phyloP scores from a whole-genome alignment of 2,113 vertebrate genomes.

The Notarius lentiginosus region DNA sequence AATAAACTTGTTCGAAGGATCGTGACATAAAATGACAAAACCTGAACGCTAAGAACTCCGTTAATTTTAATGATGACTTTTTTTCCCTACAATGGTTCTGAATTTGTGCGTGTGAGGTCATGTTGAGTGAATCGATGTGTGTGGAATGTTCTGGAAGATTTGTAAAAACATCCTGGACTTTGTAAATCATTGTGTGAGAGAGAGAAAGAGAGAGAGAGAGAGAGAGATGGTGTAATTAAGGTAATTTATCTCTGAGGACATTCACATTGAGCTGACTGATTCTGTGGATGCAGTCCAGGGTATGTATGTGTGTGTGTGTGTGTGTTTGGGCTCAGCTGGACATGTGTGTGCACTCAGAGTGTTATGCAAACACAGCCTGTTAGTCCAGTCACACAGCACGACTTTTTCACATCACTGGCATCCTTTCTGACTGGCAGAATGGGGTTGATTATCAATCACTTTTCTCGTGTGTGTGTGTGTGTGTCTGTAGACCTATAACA shows the following conservation, averaged over 20 bases:
- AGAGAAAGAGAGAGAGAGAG: not conserved
- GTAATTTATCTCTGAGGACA: slow-evolving; percentile 67
- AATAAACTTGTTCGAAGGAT: too few species aligned
- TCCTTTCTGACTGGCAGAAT: slow-evolving; percentile 51
- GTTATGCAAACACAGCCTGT: slow-evolving; percentile 44
- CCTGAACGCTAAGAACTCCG: too few species aligned
- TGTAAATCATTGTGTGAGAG: slow-evolving; percentile 40
- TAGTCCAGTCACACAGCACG: slow-evolving; percentile 30
- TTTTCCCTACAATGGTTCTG: not conserved
- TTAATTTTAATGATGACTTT: too few species aligned
- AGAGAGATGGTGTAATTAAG: slow-evolving; percentile 68
- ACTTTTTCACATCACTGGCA: slow-evolving; percentile 31
- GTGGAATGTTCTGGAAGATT: not conserved
- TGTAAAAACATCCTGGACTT: not conserved
- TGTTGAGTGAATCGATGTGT: not conserved
- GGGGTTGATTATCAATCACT: slow-evolving; percentile 51
- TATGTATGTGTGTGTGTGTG: slow-evolving; percentile 2
- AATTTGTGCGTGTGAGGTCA: not conserved
- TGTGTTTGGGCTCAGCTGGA: slow-evolving; percentile 19
- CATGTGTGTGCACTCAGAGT: slow-evolving; percentile 34
- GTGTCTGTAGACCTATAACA: slow-evolving; percentile 15
- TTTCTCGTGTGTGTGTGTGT: slow-evolving; percentile 32
- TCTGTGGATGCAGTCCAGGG: slow-evolving; percentile 50
- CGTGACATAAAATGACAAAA: too few species aligned
- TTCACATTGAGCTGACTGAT: slow-evolving; percentile 64